phyloP scores from a whole-genome alignment of 2,888 invertebrate genomes.

The Cerceris rybyensis region DNA sequence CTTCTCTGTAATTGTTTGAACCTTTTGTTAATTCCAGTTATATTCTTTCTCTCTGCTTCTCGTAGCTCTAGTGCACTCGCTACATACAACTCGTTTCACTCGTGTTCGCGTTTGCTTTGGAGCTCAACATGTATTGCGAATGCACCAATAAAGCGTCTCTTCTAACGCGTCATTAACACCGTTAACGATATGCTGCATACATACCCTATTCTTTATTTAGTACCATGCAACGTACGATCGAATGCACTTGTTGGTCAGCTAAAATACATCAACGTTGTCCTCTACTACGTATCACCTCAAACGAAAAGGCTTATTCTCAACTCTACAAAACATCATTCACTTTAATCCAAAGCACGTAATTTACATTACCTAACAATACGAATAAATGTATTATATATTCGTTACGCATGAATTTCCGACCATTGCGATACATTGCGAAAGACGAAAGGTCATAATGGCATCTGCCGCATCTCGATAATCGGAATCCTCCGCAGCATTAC shows the following conservation, averaged over 20 bases:
- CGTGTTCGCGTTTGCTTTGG: background rate
- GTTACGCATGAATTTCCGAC: no score
- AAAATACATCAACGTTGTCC: background rate
- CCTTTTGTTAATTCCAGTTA: no score
- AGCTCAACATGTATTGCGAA: background rate
- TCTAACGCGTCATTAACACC: background rate
- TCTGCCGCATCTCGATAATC: no score
- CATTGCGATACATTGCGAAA: no score
- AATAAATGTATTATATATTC: no score
- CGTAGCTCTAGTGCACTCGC: background rate
- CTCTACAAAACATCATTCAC: no score
- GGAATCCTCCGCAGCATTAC: no score
- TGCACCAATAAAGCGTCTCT: conserved; percentile 4
- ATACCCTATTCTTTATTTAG: background rate
- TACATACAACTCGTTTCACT: background rate
- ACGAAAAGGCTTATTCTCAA: background rate
- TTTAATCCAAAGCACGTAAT: no score
- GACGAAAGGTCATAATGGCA: no score
- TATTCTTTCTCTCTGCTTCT: background rate
- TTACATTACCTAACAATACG: no score
- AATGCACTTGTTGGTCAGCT: background rate
- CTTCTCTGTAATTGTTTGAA: no score
- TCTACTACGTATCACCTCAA: background rate
- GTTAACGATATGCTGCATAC: background rate
- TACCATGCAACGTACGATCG: background rate